Base-by-base conservation (phyloP, 2,797 vertebrate genomes). In the Sarcophilus harrisii region DNA sequence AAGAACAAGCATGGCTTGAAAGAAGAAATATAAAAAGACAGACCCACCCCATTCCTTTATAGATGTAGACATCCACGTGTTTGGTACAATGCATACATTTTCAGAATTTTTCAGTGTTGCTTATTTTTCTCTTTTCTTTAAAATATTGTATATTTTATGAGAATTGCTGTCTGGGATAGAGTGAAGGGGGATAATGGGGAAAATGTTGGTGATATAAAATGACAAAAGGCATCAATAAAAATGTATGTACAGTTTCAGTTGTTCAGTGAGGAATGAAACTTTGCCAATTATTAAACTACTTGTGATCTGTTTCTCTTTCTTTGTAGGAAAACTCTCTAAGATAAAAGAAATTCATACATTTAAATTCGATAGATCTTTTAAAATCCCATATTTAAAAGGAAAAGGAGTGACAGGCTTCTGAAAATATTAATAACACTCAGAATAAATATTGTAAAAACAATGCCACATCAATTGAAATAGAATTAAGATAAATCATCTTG, bases 381-480 rank as follows among this genome's bases (percentile, higher is more conserved):
- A 87, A 38, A 38, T 9, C 6, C 6, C 73, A 3, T 45, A 45
- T 81, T 73, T 73, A 38, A 45, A 45, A 3, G 24, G 24, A 9
- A 38, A 27, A 27, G 45, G 27, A 87, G 73, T 27, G 21, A 27
- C 3, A 12, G 49, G 92, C 96, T 94, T 92, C 59, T 91, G 27
- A 87, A 92, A 93, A 92, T 62, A 58, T 52, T 95, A 87, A 54
- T 18, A 57, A 55, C 14, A 55, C 3, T 57, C 38, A 92, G 90
- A 95, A 27, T 28, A 92, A 95, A 52, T 1, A 32, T 52, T 96
- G 92, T 94, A 91, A 62, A 55, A 14, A 90, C n/a, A n/a, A 28
- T 60, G 30, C 27, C 28, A 45, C 30, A 38, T 9, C 18, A 81
- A 92, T 5, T 58, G 45, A 93, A 29, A 54, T 57, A 10, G 91